A percentile compares a stretch with the other conserved stretches of the same genome.
These are phyloP conservation scores for Borostomias antarcticus DNA, from an alignment of 2,797 vertebrate genomes.

Conservation along the genomic window DNA sequence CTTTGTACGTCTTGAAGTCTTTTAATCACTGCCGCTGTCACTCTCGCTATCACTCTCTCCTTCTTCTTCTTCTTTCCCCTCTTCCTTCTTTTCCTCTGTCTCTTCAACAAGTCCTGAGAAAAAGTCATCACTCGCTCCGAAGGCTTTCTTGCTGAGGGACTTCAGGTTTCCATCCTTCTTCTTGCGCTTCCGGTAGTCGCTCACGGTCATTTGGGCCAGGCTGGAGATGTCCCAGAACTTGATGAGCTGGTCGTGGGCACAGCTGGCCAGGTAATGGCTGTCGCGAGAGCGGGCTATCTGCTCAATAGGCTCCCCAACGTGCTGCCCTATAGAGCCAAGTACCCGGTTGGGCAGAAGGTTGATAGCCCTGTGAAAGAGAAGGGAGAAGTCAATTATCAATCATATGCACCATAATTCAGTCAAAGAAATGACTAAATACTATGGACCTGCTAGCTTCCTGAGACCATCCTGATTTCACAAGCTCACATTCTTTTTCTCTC, in stretches of 20 bases:
- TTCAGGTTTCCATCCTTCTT: slow-evolving; percentile 83
- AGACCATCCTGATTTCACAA: no score
- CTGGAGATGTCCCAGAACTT: slow-evolving; percentile 92
- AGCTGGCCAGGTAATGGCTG: slow-evolving; percentile 83
- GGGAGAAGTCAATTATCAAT: no score
- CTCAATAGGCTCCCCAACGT: slow-evolving; percentile 88
- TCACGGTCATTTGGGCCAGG: slow-evolving; percentile 72
- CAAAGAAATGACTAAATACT: no score
- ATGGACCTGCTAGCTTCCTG: no score
- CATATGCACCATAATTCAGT: no score
- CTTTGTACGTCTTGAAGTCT: not conserved
- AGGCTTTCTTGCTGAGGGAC: slow-evolving; percentile 86
- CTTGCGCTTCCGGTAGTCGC: slow-evolving; percentile 87
- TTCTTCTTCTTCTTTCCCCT: slow-evolving; percentile 37
- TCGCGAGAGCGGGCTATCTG: slow-evolving; percentile 80
- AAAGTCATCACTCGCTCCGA: slow-evolving; percentile 84
- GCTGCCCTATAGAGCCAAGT: slow-evolving; percentile 91
- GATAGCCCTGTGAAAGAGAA: slow-evolving; percentile 77
- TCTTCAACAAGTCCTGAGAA: slow-evolving; percentile 86
- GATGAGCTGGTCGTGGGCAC: slow-evolving; percentile 89
- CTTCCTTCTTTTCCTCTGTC: slow-evolving; percentile 45
- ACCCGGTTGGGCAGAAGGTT: slow-evolving; percentile 91
- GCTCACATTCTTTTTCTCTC: no score
- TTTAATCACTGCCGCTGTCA: slow-evolving; percentile 69
- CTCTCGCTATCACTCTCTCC: slow-evolving; percentile 48